Base-by-base conservation (phyloP, 2,113 vertebrate genomes). In the Phaethon lepturus region DNA sequence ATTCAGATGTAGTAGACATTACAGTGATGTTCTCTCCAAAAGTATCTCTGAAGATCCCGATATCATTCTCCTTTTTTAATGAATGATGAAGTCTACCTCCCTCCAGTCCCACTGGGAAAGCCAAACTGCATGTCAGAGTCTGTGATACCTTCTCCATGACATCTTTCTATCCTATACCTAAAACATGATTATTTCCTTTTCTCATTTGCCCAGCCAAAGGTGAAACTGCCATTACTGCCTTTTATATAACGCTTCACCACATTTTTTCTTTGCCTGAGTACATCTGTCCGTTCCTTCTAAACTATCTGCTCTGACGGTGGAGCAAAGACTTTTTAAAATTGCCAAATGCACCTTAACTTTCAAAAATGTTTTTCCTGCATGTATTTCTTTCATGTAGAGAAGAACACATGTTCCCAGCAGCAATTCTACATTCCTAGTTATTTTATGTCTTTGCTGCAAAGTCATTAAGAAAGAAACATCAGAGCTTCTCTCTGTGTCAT, bases 101-200 rank as follows among this genome's bases (percentile, higher is more conserved):
- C 35, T 87, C 33, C 17, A 35, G 14, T 17, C 11, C 28, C 62
- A 72, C 1, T 44, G 58, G 33, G 12, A 93, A 95, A 93, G 60
- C 5, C 47, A 85, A 93, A 87, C 6, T 53, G 52, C 33, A 49
- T 3, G 5, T 19, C 45, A 28, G 13, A 72, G 9, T 24, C 40
- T 60, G 5, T 5, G 44, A 19, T 3, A 1, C 35, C 23, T 42
- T 71, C n/a, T 62, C 47, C 56, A 19, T 17, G 0, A 67, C 55
- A 25, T 33, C 40, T 67, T 77, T 26, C 35, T 56, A 59, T 8
- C 6, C 38, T 67, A 6, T 7, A 18, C 6, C 10, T 35, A 75
- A 87, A 78, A 0, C 4, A 82, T 40, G 24, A 72, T 38, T 82
- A 42, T 58, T 85, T 82, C 11, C 16, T 56, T 90, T 72, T 47